Evolutionary conservation across 2,113 vertebrate species (phyloP).

Genomic region (Mustela nigripes): DNA sequence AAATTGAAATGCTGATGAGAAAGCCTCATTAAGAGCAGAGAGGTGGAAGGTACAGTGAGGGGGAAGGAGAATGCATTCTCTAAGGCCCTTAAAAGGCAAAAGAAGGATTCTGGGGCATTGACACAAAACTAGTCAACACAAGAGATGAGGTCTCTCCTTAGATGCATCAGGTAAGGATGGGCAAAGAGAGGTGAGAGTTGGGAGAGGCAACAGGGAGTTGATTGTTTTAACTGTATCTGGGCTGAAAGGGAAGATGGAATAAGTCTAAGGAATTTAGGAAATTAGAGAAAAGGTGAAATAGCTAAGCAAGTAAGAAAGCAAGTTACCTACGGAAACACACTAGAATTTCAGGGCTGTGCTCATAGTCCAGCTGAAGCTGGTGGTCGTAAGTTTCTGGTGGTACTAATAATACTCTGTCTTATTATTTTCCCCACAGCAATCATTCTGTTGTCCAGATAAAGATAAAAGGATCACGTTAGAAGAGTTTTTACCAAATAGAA

Average conservation of each 20-base stretch:
- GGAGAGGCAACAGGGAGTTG: neutral
- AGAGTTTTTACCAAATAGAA: neutral
- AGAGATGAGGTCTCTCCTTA: neutral
- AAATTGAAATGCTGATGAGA: neutral
- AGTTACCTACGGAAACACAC: neutral
- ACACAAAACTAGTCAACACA: neutral
- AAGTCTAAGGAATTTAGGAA: neutral
- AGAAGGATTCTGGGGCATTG: neutral
- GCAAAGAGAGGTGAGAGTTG: neutral
- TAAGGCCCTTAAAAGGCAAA: neutral
- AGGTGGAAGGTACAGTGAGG: neutral
- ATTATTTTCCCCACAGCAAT: neutral
- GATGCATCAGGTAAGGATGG: neutral
- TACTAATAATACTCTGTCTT: neutral
- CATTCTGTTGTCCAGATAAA: neutral
- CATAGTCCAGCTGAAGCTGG: neutral
- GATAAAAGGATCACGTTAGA: neutral
- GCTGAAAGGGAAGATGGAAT: neutral
- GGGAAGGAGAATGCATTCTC: neutral
- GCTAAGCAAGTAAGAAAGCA: constrained; percentile 16
- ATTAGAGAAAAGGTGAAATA: neutral
- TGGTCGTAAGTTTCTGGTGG: neutral
- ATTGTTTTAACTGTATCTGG: neutral
- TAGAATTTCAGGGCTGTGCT: neutral
- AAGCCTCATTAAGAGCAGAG: neutral